phyloP scores from a whole-genome alignment of 2,797 vertebrate genomes.

The Heteromormyrus szaboi region DNA sequence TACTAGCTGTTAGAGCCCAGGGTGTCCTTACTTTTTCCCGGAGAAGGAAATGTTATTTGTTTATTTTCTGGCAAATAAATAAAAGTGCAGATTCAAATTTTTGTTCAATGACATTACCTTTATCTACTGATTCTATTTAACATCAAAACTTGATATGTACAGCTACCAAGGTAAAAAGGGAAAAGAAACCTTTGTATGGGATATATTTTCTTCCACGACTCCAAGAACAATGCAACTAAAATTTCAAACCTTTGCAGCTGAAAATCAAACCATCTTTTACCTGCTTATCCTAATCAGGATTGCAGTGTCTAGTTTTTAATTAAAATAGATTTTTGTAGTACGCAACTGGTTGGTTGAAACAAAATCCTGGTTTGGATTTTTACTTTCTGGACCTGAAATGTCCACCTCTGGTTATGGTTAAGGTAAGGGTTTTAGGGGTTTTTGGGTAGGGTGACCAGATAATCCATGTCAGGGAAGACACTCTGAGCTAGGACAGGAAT shows the following conservation, averaged over 20 bases:
- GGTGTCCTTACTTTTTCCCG: not conserved
- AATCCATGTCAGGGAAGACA: too few relatives aligned
- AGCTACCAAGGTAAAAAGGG: not conserved
- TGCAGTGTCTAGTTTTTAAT: not conserved
- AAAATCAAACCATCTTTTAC: not conserved
- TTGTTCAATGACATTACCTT: not conserved
- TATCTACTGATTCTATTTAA: not conserved
- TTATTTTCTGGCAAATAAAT: not conserved
- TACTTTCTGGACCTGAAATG: too few relatives aligned
- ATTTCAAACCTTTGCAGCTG: not conserved
- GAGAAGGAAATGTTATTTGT: not conserved
- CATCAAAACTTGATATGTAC: not conserved
- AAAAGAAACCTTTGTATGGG: not conserved
- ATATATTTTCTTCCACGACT: not conserved
- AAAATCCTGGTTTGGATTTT: too few relatives aligned
- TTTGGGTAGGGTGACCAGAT: too few relatives aligned
- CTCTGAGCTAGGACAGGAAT: too few relatives aligned
- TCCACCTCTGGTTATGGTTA: too few relatives aligned
- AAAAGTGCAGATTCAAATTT: not conserved
- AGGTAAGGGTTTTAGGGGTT: not conserved
- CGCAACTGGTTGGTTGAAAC: too few relatives aligned
- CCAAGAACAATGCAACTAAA: not conserved
- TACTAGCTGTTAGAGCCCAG: not conserved
- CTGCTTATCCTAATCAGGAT: not conserved
- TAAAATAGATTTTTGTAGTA: not conserved